Conservation (phyloP, 2,113 vertebrate species). For the Pseudopipra pipra region DNA sequence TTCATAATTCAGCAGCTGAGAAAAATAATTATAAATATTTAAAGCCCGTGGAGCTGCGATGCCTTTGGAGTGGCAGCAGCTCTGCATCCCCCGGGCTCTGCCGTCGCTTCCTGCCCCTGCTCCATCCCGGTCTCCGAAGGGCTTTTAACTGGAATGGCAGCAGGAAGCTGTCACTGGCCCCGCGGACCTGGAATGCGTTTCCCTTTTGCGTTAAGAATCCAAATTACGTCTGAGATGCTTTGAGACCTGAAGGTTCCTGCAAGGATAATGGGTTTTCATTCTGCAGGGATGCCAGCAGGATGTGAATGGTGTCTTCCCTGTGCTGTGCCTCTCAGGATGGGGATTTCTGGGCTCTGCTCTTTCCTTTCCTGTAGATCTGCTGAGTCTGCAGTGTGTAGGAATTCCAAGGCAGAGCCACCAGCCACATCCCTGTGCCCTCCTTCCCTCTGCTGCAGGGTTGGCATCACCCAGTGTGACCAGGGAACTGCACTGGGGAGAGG, state of each 20-base stretch:
- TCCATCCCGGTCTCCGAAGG: neutral
- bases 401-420: neutral
- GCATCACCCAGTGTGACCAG: neutral
- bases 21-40: conserved; percentile 32
- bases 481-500: neutral
- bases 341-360: neutral
- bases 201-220: neutral
- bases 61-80: neutral
- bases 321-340: neutral
- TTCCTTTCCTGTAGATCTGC: neutral
- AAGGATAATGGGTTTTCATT: neutral
- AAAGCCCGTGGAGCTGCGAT: neutral
- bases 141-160: neutral
- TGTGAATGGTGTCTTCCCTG: fast-evolving
- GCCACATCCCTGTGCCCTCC: neutral
- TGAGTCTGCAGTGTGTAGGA: fast-evolving
- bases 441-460: neutral
- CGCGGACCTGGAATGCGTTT: neutral
- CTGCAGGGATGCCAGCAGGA: neutral
- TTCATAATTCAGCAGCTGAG: conserved; percentile 32
- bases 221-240: neutral
- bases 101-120: neutral
- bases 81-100: neutral
- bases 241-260: neutral
- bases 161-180: neutral